Evolutionary conservation across 2,113 vertebrate species (phyloP).

Genomic region (Mustela nigripes): DNA sequence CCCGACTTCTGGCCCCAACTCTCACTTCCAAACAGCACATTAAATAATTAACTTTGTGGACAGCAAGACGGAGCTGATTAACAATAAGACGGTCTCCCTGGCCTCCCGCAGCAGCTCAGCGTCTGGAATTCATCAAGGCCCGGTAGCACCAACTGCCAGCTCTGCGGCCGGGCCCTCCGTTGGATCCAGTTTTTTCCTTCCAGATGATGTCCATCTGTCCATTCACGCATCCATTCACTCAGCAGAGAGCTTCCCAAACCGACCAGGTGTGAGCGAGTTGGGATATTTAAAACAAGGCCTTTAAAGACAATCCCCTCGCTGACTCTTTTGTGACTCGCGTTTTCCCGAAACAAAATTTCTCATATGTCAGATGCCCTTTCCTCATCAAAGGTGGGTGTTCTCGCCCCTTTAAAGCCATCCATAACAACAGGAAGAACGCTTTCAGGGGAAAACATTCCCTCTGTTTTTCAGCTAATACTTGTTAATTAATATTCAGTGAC

Average conservation of each 20-base stretch:
- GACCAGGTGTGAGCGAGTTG: neutral
- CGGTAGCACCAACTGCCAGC: neutral
- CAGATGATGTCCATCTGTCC: neutral
- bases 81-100: neutral
- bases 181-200: neutral
- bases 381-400: neutral
- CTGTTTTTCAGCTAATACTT: neutral
- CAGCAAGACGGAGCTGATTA: constrained; percentile 5
- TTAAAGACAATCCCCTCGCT: neutral
- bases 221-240: neutral
- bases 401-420: neutral
- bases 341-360: constrained; percentile 11
- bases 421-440: neutral
- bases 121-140: neutral
- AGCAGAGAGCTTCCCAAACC: neutral
- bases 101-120: neutral
- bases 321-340: constrained; percentile 6
- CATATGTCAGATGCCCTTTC: neutral
- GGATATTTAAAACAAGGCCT: neutral
- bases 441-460: neutral
- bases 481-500: constrained; percentile 50
- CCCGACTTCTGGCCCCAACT: constrained; percentile 5
- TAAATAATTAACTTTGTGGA: neutral
- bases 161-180: neutral
- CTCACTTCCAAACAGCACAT: constrained; percentile 26